Evolutionary conservation across 1,140 invertebrate genomes (phyloP).

Genomic region (Anoplolepis gracilipes): DNA sequence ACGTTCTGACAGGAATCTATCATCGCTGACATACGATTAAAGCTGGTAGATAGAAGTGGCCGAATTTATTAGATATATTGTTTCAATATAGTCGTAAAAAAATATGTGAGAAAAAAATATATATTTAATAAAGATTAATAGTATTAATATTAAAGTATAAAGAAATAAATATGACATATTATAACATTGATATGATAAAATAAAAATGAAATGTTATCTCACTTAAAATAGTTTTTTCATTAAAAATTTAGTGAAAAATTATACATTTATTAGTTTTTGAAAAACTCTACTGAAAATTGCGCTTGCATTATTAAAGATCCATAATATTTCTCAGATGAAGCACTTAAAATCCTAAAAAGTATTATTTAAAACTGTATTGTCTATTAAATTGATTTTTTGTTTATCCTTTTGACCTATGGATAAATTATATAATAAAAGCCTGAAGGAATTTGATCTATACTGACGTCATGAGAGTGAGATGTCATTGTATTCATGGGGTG

Average conservation of each 20-base stretch:
- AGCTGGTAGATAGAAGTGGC: neutral
- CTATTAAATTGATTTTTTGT: neutral
- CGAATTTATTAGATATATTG: slow-evolving; percentile 10
- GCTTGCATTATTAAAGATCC: neutral
- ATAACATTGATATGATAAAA: neutral
- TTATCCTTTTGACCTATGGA: neutral
- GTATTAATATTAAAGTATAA: neutral
- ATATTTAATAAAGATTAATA: no score
- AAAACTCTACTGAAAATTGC: neutral
- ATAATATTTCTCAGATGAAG: neutral
- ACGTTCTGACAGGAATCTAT: slow-evolving; percentile 48
- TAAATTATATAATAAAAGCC: neutral
- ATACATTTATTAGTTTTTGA: neutral
- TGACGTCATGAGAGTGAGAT: neutral
- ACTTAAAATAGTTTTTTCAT: neutral
- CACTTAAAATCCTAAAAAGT: neutral
- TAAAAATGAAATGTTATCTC: neutral
- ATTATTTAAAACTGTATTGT: neutral
- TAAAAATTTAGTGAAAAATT: neutral
- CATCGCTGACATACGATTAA: slow-evolving; percentile 32
- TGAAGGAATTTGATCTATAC: neutral
- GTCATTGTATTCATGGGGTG: neutral
- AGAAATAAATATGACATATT: neutral
- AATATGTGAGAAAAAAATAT: neutral
- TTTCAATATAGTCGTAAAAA: neutral